Conservation (phyloP, 2,888 invertebrate species). For the Tetropium fuscum region DNA sequence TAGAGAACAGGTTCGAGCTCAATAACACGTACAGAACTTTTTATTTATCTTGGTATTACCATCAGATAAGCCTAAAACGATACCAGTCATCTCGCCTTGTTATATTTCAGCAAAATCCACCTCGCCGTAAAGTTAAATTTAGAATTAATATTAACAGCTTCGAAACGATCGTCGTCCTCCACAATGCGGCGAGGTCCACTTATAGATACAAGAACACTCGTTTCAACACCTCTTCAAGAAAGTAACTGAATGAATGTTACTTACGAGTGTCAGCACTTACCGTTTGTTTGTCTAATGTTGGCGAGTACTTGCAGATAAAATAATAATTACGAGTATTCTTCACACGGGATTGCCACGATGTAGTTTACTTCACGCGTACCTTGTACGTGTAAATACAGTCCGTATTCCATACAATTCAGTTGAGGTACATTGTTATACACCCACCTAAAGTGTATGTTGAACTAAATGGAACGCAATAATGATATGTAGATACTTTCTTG, state of each 20-base stretch:
- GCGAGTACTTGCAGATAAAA: constrained; percentile 20
- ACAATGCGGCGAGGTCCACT: constrained; percentile 11
- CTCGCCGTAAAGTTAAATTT: constrained; percentile 34
- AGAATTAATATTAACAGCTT: constrained; percentile 37
- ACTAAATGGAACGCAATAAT: no score
- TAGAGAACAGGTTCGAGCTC: not conserved
- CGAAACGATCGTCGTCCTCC: constrained; percentile 6
- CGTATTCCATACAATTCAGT: no score
- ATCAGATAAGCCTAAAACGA: constrained; percentile 12
- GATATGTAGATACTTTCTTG: no score
- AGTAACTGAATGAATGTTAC: constrained; percentile 15
- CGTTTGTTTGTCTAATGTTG: constrained; percentile 16
- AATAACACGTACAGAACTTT: not conserved
- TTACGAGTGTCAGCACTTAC: constrained; percentile 20
- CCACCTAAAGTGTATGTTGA: no score
- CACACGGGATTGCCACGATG: no score
- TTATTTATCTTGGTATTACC: constrained; percentile 1
- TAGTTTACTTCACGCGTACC: no score
- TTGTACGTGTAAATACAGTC: no score
- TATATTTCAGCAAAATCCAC: constrained; percentile 23
- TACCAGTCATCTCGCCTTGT: not conserved
- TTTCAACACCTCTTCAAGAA: constrained; percentile 18
- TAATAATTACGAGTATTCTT: no score
- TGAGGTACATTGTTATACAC: no score
- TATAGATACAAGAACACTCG: constrained; percentile 12